Evolutionary conservation across 2,888 invertebrate species (phyloP), one percentile per base, ranked within the genome.

Genomic region (Resseliella maxima): DNA sequence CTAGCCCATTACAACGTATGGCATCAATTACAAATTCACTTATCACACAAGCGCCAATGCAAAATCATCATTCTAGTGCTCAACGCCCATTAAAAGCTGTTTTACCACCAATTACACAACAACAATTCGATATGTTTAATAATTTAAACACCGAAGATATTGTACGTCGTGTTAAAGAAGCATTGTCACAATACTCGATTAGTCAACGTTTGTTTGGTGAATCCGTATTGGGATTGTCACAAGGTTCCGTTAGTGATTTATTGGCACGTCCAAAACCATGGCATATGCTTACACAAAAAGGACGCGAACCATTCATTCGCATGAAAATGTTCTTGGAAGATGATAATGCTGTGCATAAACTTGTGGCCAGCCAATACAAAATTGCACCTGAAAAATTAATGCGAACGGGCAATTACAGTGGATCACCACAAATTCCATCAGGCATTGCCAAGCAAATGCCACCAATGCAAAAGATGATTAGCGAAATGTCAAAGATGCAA

Each of bases 311-410:
- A 0, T 99, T 98, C 92, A 98, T 99, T 88, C 93, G 98, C 87
- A 99, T 99, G 98, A 97, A 98, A 91, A 97, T 98, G 95, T 99
- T 99, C 92, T 92, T 99, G 88, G 98, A 98, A 91, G 98, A 98
- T 89, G 97, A 98, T 88, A 97, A 97, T 89, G 98, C 98, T 18
- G 97, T 98, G 0, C 98, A 98, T 91, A 98, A 98, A 90, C 92
- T 98, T 88, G 98, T 98, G 36, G 98, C 99, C 88, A 98, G 97
- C 88, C 99, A 99, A 92, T 99, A 99, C 92, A 98, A 98, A 92
- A 98, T 99, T 87, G 98, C 98, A 0, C 98, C 98, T 12, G 99
- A 99, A 92, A 98, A 98, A 91, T 92, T 98, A 87, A 98, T 98
- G 98, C 94, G 98, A 90, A 98, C 98, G 86, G 97, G 97, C 89